Evolutionary conservation across 2,797 vertebrate species (phyloP).

Genomic region (Amazona ochrocephala): DNA sequence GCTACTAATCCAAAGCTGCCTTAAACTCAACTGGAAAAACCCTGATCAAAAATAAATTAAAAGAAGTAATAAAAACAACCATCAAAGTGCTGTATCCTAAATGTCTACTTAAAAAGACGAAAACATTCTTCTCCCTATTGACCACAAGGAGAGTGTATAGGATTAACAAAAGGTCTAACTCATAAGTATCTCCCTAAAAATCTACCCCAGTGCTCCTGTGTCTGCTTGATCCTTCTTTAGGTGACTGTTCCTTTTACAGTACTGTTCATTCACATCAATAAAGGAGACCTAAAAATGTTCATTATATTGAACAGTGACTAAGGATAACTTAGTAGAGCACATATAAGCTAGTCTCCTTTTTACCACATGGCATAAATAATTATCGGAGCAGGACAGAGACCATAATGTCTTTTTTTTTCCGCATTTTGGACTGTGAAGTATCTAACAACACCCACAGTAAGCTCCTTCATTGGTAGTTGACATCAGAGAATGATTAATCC

Average conservation of each 20-base stretch:
- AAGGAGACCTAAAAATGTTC: neutral
- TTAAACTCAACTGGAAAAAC: neutral
- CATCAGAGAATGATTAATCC: neutral
- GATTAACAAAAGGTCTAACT: neutral
- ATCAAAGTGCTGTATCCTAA: neutral
- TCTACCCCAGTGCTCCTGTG: neutral
- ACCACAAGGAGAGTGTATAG: neutral
- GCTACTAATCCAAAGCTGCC: neutral
- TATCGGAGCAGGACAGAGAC: neutral
- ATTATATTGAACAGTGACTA: neutral
- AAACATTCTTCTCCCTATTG: neutral
- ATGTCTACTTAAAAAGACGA: neutral
- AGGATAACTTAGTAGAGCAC: neutral
- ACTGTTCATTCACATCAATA: neutral
- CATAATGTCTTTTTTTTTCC: neutral
- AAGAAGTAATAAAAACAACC: neutral
- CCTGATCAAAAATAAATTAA: accelerated
- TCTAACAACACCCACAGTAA: neutral
- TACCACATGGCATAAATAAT: neutral
- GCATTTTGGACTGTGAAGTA: neutral
- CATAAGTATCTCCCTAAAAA: neutral
- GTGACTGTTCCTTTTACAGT: neutral
- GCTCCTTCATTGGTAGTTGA: neutral
- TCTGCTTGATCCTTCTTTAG: neutral
- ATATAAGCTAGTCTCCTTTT: neutral